These are phyloP conservation scores for Eretmochelys imbricata DNA, from an alignment of 2,113 vertebrate species.

Conservation along the genomic window DNA sequence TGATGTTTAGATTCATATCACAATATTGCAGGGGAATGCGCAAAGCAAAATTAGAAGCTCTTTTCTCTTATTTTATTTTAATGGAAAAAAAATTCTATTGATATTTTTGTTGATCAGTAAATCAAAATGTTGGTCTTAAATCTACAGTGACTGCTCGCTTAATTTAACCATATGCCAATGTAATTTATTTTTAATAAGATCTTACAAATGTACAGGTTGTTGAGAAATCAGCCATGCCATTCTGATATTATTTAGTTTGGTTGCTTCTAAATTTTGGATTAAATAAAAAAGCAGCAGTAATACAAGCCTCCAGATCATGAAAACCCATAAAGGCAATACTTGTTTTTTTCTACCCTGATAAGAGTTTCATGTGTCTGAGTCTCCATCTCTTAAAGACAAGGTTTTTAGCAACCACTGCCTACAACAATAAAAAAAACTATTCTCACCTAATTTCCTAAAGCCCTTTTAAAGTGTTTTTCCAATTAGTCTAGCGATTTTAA, in stretches of 20 bases:
- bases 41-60: background rate
- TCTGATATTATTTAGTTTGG: background rate
- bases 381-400: background rate
- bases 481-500: conserved; percentile 69
- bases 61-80: background rate
- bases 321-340: background rate
- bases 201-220: background rate
- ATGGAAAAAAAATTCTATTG: background rate
- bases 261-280: background rate
- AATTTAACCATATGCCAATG: background rate
- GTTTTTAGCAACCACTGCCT: background rate
- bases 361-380: conserved; percentile 22
- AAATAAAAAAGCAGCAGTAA: conserved; percentile 25
- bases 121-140: background rate
- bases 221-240: background rate
- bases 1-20: background rate
- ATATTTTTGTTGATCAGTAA: background rate
- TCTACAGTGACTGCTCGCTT: background rate
- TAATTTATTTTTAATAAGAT: background rate
- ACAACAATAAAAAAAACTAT: conserved; percentile 64
- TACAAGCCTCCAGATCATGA: conserved; percentile 22
- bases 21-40: background rate
- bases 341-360: background rate
- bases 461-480: conserved; percentile 65
- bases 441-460: conserved; percentile 69